A percentile compares a stretch with the other conserved stretches of the same genome.
Conservation (phyloP, 2,113 vertebrate genomes). For the Gymnorhina tibicen region DNA sequence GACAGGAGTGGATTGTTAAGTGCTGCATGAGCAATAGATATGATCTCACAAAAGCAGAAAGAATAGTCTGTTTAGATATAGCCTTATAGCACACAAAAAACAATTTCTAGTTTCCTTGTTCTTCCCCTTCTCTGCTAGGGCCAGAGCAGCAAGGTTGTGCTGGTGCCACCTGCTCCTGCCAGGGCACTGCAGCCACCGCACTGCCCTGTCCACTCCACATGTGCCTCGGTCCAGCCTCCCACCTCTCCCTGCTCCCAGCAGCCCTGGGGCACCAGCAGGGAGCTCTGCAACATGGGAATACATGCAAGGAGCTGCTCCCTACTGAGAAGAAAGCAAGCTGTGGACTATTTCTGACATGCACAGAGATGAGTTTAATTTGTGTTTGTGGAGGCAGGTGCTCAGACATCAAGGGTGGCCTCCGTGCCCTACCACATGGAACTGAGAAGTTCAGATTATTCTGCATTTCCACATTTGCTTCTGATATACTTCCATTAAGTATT, state of each 20-base stretch:
- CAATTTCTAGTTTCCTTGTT: background rate
- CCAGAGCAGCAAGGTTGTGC: background rate
- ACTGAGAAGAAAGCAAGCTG: background rate
- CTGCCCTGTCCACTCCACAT: too few relatives aligned
- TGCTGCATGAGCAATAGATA: background rate
- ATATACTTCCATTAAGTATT: background rate
- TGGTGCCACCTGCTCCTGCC: background rate
- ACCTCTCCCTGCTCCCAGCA: background rate
- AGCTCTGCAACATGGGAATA: fast-evolving
- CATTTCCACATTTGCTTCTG: background rate
- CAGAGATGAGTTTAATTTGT: background rate
- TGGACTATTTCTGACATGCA: background rate
- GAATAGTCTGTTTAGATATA: background rate
- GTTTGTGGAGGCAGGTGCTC: background rate
- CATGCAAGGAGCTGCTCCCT: background rate
- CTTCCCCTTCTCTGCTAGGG: background rate
- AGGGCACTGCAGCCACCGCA: fast-evolving
- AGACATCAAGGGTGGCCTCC: background rate
- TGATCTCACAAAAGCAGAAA: background rate
- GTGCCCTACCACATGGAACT: background rate
- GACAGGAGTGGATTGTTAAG: background rate
- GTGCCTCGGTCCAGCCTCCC: background rate
- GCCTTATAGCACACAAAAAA: background rate
- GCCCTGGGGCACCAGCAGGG: background rate
- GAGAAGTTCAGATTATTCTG: background rate